Evolutionary conservation across 2,888 invertebrate genomes (phyloP), one percentile per base, ranked within the genome.

Genomic region (Aleiodes alternator): DNA sequence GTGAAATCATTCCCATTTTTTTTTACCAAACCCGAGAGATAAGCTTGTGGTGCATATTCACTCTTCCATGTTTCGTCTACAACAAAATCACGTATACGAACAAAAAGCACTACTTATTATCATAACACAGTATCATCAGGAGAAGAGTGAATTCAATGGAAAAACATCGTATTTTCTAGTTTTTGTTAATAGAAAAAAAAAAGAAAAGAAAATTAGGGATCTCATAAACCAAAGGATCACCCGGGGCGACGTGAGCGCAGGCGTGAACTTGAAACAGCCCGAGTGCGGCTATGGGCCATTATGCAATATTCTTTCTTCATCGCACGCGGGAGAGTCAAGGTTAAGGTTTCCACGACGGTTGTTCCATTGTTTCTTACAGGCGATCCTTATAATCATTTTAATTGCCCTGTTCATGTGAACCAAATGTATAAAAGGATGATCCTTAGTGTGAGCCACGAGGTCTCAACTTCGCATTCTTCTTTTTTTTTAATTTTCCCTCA

Each of bases 271-370:
- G 73, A 77, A 75, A 81, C 80, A 80, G 78, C 78, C 78, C 80
- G 78, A 81, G 79, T 80, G 80, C 81, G 81, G 73, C 79, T 70
- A 69, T 34, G 68, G 79, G 80, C 80, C 85, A 53, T 87, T 86
- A 87, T 83, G 85, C 86, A 87, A 87, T 51, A n/a, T 80, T 80
- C 84, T 83, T 82, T 83, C 50, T 70, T 68, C 59, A 59, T 53
- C 80, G 79, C 80, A 23, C 23, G 79, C 80, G 81, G 79, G 78
- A 84, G 84, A 83, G 73, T 66, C 86, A 86, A 86, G 86, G 86
- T 85, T 85, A 86, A 86, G 87, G 86, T 84, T 84, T 77, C 69
- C 73, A 73, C 57, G 78, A 90, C 23, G 48, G 48, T 70, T 48
- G 38, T 64, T 31, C 50, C 50, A 70, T 66, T 69, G 72, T 73